phyloP scores from a whole-genome alignment of 2,888 invertebrate genomes.

The Hirtodrosophila cameraria region DNA sequence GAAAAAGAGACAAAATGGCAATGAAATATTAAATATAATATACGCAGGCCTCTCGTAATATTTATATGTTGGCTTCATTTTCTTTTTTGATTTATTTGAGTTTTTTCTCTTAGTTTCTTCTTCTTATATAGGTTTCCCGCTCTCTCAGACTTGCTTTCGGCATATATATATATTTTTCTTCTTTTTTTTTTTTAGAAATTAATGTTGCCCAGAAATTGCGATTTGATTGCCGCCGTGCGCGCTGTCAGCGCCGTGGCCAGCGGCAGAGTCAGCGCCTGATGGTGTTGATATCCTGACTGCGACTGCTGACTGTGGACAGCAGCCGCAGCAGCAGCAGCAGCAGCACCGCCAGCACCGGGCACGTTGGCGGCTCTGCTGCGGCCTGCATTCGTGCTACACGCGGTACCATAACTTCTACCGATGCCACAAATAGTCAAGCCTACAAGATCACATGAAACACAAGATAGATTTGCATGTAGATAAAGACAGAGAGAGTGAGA shows the following conservation, averaged over 20 bases:
- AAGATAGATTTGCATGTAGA: constrained; percentile 60
- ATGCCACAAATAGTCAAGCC: constrained; percentile 84
- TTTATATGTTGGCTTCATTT: constrained; percentile 17
- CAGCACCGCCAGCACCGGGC: constrained; percentile 67
- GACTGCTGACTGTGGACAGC: constrained; percentile 75
- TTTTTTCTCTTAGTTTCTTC: not conserved
- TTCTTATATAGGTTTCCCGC: constrained; percentile 9
- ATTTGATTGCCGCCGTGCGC: constrained; percentile 84
- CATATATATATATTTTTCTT: constrained; percentile 9
- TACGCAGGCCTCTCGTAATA: constrained; percentile 39
- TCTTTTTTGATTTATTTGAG: constrained; percentile 11
- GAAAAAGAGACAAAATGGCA: constrained; percentile 52
- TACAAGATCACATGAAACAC: constrained; percentile 81
- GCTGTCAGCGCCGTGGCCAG: constrained; percentile 83
- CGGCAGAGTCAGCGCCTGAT: constrained; percentile 82
- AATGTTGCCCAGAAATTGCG: constrained; percentile 84
- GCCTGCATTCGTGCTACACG: constrained; percentile 82
- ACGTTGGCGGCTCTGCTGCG: constrained; percentile 75
- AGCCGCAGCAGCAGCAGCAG: constrained; percentile 64
- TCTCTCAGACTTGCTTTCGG: constrained; percentile 37
- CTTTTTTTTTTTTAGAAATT: constrained; percentile 78
- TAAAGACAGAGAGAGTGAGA: constrained; percentile 37
- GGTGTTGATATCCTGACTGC: constrained; percentile 80
- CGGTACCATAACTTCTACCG: constrained; percentile 84
- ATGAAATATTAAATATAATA: constrained; percentile 57